Percentiles rank a stretch among this genome's conserved stretches.
These are phyloP conservation scores for Sus cebifrons DNA, from an alignment of 2,797 vertebrate species.

Conservation along the genomic window DNA sequence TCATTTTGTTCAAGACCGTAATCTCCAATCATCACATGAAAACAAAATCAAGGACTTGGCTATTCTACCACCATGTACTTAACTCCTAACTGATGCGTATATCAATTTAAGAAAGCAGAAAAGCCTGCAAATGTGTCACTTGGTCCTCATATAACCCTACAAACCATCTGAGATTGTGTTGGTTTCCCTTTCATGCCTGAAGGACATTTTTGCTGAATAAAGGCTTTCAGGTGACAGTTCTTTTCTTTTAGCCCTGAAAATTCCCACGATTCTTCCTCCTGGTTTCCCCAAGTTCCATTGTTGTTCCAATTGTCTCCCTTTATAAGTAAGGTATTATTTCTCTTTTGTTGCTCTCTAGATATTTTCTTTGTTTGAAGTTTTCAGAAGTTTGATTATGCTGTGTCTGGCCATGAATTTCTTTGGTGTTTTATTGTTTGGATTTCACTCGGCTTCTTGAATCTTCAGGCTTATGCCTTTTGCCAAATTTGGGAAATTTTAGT, in stretches of 20 bases:
- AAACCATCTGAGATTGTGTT: background rate
- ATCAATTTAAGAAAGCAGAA: background rate
- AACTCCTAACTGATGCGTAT: fast-evolving
- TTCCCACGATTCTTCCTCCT: background rate
- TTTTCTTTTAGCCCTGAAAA: background rate
- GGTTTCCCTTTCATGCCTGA: background rate
- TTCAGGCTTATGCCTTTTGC: conserved; percentile 31
- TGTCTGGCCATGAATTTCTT: background rate
- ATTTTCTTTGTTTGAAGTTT: background rate
- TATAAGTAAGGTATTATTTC: background rate
- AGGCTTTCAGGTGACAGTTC: background rate
- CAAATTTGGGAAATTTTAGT: background rate
- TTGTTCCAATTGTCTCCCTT: background rate
- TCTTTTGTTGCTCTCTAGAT: background rate
- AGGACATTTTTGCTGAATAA: background rate
- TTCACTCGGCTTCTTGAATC: background rate
- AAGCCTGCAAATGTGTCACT: background rate
- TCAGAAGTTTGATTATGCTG: background rate
- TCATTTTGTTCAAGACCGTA: background rate
- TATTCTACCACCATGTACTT: background rate
- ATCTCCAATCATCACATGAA: conserved; percentile 10
- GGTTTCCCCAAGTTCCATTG: background rate
- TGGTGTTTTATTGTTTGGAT: background rate
- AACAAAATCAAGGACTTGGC: background rate
- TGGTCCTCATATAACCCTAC: background rate